phyloP scores from a whole-genome alignment of 1,140 invertebrate genomes.

The Diuraphis noxia region DNA sequence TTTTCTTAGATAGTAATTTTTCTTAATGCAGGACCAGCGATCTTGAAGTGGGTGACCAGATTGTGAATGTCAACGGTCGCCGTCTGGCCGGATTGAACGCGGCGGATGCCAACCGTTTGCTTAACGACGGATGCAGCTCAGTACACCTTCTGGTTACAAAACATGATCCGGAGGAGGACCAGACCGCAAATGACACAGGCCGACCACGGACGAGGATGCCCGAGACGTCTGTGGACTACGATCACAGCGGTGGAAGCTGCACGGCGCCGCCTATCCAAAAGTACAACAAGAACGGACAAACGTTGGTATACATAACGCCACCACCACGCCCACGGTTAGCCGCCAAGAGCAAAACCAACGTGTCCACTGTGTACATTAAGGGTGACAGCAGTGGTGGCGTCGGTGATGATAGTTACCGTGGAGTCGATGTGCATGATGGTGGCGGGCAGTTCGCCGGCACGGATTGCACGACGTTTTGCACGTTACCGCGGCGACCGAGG shows the following conservation, averaged over 20 bases:
- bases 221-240: constrained; percentile 59
- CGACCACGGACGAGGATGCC: constrained; percentile 67
- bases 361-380: constrained; percentile 64
- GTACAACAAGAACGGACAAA: constrained; percentile 13
- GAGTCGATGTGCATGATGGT: too few relatives aligned
- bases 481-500: constrained; percentile 69
- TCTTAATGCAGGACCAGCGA: constrained; percentile 70
- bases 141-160: constrained; percentile 65
- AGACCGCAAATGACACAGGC: neutral
- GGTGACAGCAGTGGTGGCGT: neutral
- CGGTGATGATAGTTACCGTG: neutral
- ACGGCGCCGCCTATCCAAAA: neutral
- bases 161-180: constrained; percentile 9
- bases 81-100: constrained; percentile 74
- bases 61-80: constrained; percentile 80
- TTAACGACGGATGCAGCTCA: constrained; percentile 68
- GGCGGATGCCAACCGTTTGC: constrained; percentile 73
- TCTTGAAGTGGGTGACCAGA: constrained; percentile 77
- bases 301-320: constrained; percentile 21
- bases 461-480: constrained; percentile 70
- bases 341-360: constrained; percentile 64
- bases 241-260: neutral
- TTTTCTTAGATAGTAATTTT: neutral
- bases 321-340: constrained; percentile 59
- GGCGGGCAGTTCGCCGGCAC: neutral